Conservation (phyloP, 2,888 invertebrate species). For the Ornithoptera priamus region DNA sequence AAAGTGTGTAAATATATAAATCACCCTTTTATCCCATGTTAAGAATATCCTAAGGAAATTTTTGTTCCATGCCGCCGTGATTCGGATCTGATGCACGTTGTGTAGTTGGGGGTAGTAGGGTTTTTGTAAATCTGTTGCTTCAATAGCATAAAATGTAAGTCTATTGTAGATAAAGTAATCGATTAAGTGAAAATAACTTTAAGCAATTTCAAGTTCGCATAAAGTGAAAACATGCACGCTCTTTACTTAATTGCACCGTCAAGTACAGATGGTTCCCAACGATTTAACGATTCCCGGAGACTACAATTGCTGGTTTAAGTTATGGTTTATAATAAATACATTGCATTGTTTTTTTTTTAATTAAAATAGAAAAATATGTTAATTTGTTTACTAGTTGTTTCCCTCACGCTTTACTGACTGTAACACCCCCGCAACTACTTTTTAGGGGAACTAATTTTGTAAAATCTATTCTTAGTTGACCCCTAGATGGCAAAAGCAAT, state of each 20-base stretch:
- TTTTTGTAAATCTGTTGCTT: no score
- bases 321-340: background rate
- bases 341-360: background rate
- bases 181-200: background rate
- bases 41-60: no score
- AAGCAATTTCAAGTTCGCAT: background rate
- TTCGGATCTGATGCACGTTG: no score
- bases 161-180: background rate
- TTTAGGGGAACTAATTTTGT: no score
- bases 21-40: no score
- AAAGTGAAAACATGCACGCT: background rate
- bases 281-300: conserved; percentile 7
- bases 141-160: background rate
- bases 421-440: no score
- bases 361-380: background rate
- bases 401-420: no score
- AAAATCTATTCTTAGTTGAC: no score
- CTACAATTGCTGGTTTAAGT: conserved; percentile 1
- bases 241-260: conserved; percentile 14
- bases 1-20: no score
- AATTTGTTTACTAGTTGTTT: background rate
- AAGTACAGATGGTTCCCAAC: background rate
- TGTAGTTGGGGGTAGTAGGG: no score
- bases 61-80: no score
- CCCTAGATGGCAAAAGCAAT: no score